Conservation (phyloP, 2,797 vertebrate species). For the Ctenosaura bakeri region DNA sequence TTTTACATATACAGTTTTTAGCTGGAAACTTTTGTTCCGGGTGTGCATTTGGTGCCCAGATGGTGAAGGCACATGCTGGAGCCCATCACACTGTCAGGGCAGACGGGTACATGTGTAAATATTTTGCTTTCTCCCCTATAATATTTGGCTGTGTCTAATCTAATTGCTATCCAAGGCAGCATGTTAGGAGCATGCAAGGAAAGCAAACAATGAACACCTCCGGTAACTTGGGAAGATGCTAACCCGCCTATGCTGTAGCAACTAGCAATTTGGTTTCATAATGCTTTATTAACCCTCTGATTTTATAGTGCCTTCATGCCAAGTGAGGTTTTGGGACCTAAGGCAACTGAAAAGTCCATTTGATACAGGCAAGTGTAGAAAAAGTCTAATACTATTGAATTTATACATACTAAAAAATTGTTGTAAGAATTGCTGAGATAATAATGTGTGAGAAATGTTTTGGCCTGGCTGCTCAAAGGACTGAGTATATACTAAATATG, state of each 20-base stretch:
- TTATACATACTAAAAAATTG: not conserved
- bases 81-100: constrained; percentile 81
- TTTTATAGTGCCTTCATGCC: constrained; percentile 33
- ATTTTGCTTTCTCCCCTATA: constrained; percentile 82
- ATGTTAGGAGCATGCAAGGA: constrained; percentile 63
- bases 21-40: constrained; percentile 77
- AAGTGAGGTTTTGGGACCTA: constrained; percentile 28
- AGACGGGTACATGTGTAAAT: constrained; percentile 82
- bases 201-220: constrained; percentile 74
- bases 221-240: constrained; percentile 56
- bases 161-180: constrained; percentile 82
- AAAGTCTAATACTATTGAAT: constrained; percentile 23
- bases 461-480: not conserved
- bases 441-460: not conserved
- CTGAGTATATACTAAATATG: not conserved
- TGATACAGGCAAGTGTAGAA: constrained; percentile 30
- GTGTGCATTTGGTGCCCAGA: constrained; percentile 79
- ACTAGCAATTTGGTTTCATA: constrained; percentile 65
- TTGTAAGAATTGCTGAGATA: not conserved
- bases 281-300: constrained; percentile 32
- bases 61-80: constrained; percentile 80
- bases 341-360: constrained; percentile 32
- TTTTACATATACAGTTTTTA: constrained; percentile 68
- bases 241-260: constrained; percentile 49
- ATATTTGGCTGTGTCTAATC: constrained; percentile 80